phyloP scores from a whole-genome alignment of 1,140 invertebrate species.

The Nasonia vitripennis region DNA sequence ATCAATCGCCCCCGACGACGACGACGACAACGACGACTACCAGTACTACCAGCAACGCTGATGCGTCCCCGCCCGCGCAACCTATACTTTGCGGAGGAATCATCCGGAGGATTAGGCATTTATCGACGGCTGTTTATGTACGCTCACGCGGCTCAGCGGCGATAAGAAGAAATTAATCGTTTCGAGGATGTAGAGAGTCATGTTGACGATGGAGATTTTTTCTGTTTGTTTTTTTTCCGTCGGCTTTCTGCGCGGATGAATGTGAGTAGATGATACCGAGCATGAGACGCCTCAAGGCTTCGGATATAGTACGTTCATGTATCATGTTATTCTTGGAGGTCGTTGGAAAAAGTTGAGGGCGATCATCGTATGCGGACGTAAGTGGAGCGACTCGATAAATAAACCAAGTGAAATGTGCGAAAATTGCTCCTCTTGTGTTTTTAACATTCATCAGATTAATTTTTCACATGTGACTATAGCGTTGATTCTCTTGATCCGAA shows the following conservation, averaged over 20 bases:
- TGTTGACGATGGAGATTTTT: slow-evolving; percentile 22
- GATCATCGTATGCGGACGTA: not conserved
- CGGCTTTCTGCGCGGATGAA: not conserved
- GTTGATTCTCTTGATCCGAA: no score
- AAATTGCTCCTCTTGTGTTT: no score
- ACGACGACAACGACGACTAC: not conserved
- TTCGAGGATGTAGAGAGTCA: not conserved
- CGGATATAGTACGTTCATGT: not conserved
- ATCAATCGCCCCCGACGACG: not conserved
- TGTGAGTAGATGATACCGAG: not conserved
- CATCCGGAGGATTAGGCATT: slow-evolving; percentile 8
- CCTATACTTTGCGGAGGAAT: not conserved
- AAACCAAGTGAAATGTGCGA: no score
- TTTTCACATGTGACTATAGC: no score
- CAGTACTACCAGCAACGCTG: not conserved
- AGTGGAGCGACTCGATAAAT: no score
- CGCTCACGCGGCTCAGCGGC: not conserved
- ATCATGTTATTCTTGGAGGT: not conserved
- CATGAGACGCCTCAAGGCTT: not conserved
- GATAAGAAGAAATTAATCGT: slow-evolving; percentile 38
- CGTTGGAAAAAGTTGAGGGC: not conserved
- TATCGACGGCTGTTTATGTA: slow-evolving; percentile 21
- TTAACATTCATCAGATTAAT: no score
- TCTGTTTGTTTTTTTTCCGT: not conserved
- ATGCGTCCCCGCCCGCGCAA: not conserved